These are phyloP conservation scores for Cylloceria caligata DNA, from an alignment of 2,888 invertebrate genomes.

Conservation along the genomic window DNA sequence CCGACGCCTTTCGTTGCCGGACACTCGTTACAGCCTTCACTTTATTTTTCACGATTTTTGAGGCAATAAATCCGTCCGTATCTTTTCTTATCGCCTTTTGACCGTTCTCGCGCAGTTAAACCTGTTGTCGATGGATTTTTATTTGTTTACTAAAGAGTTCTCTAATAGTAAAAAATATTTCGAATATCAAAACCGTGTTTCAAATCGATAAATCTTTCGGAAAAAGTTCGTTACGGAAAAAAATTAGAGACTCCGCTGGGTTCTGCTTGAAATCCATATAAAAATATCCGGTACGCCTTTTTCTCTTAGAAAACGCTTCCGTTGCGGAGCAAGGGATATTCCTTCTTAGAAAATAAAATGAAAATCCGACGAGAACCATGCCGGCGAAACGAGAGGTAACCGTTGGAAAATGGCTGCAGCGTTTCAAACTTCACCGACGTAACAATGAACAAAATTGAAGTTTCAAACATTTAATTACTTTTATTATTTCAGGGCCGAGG, in stretches of 20 bases:
- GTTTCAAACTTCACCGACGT: not conserved
- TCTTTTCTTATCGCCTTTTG: not conserved
- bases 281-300: not conserved
- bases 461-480: not conserved
- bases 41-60: slow-evolving; percentile 13
- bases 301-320: not conserved
- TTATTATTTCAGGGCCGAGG: slow-evolving; percentile 61
- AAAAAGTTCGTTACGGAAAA: too few species aligned
- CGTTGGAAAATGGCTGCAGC: not conserved
- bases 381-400: not conserved
- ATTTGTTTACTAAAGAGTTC: not conserved
- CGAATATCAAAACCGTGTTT: too few species aligned
- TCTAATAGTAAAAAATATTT: too few species aligned
- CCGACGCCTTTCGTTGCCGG: slow-evolving; percentile 43
- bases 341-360: not conserved
- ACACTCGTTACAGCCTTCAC: slow-evolving; percentile 6
- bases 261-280: not conserved
- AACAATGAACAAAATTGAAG: not conserved
- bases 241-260: too few species aligned
- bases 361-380: not conserved
- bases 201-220: too few species aligned
- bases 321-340: not conserved
- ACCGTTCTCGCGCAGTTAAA: not conserved
- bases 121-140: not conserved
- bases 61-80: not conserved